Base-by-base conservation (phyloP, 2,113 vertebrate species). In the Ornithorhynchus anatinus region DNA sequence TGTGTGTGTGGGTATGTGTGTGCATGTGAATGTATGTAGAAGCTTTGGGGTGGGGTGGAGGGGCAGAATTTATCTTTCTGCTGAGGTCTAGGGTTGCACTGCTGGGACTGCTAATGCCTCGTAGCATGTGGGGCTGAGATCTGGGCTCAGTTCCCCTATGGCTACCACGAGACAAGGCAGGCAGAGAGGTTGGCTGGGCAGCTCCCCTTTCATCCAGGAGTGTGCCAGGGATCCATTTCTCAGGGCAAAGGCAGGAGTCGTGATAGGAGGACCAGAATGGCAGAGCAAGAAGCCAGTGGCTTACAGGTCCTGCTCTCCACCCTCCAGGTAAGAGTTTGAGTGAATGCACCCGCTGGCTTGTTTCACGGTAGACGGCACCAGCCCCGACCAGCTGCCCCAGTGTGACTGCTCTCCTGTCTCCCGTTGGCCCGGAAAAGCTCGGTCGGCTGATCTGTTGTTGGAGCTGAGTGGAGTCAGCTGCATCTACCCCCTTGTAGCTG, bases 251-350 rank as follows among this genome's bases (percentile, higher is more conserved):
- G 32, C 62, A 86, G 58, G 81, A 70, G 89, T 86, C 31, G 61
- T 82, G 86, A 89, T 51, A 81, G 71, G 43, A 86, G 77, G 74
- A 80, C 76, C 65, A 89, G 68, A 75, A 97, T 97, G 96, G 92
- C 94, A 10, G 89, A 94, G 61, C 84, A 92, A 61, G 94, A 91
- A 88, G 87, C 91, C 89, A 95, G 94, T 51, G 94, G 96, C 85
- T 89, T 99, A 71, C 95, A 96, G 90, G 90, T 95, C 60, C 94
- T 99, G 45, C 93, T 99, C 42, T 93, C 88, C 57, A 93, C 94
- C 13, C 92, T 99, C 70, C 95, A 98, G 97, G 97, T 98, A 96
- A 89, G 63, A 42, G 44, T 77, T 39, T 47, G 66, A 67, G 72
- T 62, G 83, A 80, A 78, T 2, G 29, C 44, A 72, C 63, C n/a